Percentiles rank a stretch among this genome's conserved stretches.
Conservation (phyloP, 1,140 invertebrate species). For the Macrosteles quadrilineatus region DNA sequence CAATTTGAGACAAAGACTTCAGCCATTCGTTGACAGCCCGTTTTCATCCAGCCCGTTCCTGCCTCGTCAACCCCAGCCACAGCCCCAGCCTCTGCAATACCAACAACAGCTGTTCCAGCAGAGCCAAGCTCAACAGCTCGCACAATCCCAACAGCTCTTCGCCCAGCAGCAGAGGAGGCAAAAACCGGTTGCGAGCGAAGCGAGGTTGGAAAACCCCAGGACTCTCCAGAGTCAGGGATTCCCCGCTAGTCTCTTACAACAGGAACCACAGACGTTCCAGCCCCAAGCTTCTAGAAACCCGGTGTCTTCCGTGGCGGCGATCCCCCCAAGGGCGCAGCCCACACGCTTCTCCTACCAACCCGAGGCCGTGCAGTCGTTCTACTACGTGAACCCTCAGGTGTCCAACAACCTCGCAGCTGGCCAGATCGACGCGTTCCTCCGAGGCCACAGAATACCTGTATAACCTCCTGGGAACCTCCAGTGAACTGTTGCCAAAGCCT, state of each 20-base stretch:
- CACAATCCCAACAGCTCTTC: conserved; percentile 72
- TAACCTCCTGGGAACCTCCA: conserved; percentile 45
- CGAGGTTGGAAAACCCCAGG: conserved; percentile 10
- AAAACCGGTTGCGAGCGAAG: conserved; percentile 31
- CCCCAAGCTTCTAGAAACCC: conserved; percentile 36
- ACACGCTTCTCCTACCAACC: conserved; percentile 24
- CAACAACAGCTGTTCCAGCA: conserved; percentile 70
- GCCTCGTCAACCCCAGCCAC: conserved; percentile 35
- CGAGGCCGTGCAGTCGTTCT: conserved; percentile 52
- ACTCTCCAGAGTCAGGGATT: conserved; percentile 29
- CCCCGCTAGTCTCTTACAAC: conserved; percentile 37
- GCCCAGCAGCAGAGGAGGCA: conserved; percentile 61
- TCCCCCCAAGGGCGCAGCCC: conserved; percentile 20
- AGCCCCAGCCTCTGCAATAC: conserved; percentile 44
- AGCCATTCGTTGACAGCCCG: conserved; percentile 62
- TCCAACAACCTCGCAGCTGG: conserved; percentile 48
- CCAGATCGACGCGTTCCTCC: conserved; percentile 78
- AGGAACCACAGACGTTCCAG: conserved; percentile 36
- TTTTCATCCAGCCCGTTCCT: conserved; percentile 33
- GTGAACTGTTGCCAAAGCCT: conserved; percentile 10
- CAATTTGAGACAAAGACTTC: conserved; percentile 69
- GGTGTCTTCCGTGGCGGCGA: conserved; percentile 26
- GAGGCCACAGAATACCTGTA: conserved; percentile 67
- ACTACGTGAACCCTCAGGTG: conserved; percentile 60
- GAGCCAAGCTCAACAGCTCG: conserved; percentile 66